These are phyloP conservation scores for Melanerpes formicivorus DNA, from an alignment of 2,113 vertebrate species.

Conservation along the genomic window DNA sequence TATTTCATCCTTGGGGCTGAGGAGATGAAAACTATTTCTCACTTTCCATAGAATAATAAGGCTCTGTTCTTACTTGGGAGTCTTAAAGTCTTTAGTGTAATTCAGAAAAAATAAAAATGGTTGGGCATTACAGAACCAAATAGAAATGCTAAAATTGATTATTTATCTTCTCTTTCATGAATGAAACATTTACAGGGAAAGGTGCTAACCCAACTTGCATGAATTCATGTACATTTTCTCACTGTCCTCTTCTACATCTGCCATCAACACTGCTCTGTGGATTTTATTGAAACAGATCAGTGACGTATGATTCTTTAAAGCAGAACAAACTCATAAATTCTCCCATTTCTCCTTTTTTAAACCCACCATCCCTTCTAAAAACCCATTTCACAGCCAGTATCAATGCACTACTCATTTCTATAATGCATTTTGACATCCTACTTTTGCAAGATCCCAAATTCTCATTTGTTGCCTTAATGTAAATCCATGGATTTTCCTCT, in stretches of 20 bases:
- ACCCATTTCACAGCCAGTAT: neutral
- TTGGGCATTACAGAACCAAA: neutral
- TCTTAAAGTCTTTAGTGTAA: neutral
- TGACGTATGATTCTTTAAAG: neutral
- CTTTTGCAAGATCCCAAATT: neutral
- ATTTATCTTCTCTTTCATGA: neutral
- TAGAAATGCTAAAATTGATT: neutral
- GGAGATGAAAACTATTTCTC: constrained; percentile 2
- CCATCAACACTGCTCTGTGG: neutral
- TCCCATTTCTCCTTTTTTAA: neutral
- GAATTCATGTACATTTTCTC: neutral
- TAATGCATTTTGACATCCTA: neutral
- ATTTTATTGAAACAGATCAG: neutral
- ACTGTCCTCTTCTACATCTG: neutral
- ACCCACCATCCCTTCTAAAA: neutral
- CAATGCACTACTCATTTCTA: neutral
- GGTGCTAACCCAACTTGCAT: neutral
- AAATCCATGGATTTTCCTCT: neutral
- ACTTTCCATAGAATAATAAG: neutral
- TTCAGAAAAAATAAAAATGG: neutral
- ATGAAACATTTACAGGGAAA: neutral
- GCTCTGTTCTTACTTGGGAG: neutral
- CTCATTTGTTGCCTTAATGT: neutral
- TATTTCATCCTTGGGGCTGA: neutral
- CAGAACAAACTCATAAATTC: neutral